A percentile compares a stretch with the other conserved stretches of the same genome.
These are phyloP conservation scores for Macrocentrus cingulum DNA, from an alignment of 1,140 invertebrate species.

Conservation along the genomic window DNA sequence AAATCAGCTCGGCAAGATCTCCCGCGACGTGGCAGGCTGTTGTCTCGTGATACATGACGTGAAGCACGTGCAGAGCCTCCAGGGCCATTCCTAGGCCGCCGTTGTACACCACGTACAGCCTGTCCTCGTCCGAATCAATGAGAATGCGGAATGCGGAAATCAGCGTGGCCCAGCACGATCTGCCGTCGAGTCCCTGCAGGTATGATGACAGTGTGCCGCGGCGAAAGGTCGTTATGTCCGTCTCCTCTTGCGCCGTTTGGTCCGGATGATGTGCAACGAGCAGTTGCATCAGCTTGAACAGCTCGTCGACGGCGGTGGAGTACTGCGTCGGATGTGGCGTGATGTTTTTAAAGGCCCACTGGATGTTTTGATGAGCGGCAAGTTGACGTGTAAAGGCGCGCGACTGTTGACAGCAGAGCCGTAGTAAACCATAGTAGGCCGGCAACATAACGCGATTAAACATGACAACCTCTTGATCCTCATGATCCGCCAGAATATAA, in stretches of 20 bases:
- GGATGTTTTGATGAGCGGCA: slow-evolving; percentile 89
- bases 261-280: slow-evolving; percentile 77
- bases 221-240: slow-evolving; percentile 81
- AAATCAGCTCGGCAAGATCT: slow-evolving; percentile 80
- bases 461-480: slow-evolving; percentile 91
- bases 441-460: slow-evolving; percentile 93
- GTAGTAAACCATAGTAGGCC: slow-evolving; percentile 88
- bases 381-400: slow-evolving; percentile 80
- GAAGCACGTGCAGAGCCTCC: slow-evolving; percentile 87
- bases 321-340: slow-evolving; percentile 92
- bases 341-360: slow-evolving; percentile 96
- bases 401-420: slow-evolving; percentile 87
- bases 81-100: slow-evolving; percentile 85
- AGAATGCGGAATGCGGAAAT: slow-evolving; percentile 84
- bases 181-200: slow-evolving; percentile 76
- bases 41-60: slow-evolving; percentile 92
- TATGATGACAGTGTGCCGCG: slow-evolving; percentile 82
- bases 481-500: slow-evolving; percentile 94
- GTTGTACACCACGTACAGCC: slow-evolving; percentile 84
- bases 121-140: slow-evolving; percentile 86
- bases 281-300: slow-evolving; percentile 86
- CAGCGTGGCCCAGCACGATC: slow-evolving; percentile 85
- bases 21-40: slow-evolving; percentile 84
- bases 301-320: slow-evolving; percentile 83
- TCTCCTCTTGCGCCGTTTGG: slow-evolving; percentile 74